Evolutionary conservation across 2,888 invertebrate species (phyloP).

Genomic region (Andrena hattorfiana): DNA sequence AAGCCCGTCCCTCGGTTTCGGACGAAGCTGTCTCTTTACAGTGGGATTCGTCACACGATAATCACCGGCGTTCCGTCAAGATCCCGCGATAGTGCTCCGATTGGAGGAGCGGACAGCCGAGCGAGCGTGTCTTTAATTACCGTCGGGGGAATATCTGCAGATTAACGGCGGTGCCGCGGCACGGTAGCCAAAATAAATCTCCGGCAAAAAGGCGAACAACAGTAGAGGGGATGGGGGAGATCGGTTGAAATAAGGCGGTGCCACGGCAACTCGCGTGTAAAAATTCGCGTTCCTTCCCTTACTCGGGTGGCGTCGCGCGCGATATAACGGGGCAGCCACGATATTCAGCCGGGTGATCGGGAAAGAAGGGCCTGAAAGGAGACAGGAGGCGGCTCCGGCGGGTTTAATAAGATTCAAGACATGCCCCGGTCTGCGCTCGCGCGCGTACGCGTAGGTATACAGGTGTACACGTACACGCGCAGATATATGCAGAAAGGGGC

Average conservation of each 20-base stretch:
- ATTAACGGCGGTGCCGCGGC: constrained; percentile 58
- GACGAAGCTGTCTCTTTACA: constrained; percentile 32
- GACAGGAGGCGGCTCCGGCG: constrained; percentile 26
- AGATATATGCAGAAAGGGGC: constrained; percentile 31
- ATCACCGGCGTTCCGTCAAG: constrained; percentile 57
- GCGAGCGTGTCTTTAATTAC: constrained; percentile 71
- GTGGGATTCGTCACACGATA: constrained; percentile 63
- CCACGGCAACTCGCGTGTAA: constrained; percentile 61
- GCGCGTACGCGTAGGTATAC: neutral
- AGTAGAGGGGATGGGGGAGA: constrained; percentile 1
- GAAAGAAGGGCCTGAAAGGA: constrained; percentile 31
- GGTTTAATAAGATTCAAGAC: constrained; percentile 75
- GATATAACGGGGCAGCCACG: constrained; percentile 49
- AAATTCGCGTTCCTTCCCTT: constrained; percentile 44
- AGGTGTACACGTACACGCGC: neutral
- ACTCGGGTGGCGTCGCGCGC: constrained; percentile 23
- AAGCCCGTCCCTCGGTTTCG: constrained; percentile 41
- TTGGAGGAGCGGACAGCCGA: constrained; percentile 42
- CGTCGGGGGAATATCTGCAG: constrained; percentile 66
- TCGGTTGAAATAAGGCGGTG: constrained; percentile 39
- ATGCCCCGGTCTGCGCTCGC: constrained; percentile 48
- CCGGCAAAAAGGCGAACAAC: constrained; percentile 33
- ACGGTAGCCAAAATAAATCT: constrained; percentile 57
- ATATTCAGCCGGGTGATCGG: constrained; percentile 55
- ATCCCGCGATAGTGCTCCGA: constrained; percentile 44